phyloP scores from a whole-genome alignment of 2,797 vertebrate species.

The Arremon aurantiirostris region DNA sequence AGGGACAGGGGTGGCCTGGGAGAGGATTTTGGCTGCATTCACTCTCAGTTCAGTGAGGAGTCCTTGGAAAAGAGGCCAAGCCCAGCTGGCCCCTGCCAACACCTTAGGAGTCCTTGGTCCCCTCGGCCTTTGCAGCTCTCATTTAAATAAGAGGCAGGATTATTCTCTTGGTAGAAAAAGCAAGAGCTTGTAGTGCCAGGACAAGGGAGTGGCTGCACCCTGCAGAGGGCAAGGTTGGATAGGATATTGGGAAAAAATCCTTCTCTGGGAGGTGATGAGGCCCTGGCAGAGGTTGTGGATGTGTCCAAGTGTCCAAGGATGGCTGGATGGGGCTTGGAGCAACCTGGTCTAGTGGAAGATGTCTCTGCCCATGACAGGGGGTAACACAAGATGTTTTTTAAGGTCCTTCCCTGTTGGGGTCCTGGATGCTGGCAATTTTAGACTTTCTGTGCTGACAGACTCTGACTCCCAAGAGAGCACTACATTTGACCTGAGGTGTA shows the following conservation, averaged over 20 bases:
- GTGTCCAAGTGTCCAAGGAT: background rate
- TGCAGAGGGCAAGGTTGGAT: background rate
- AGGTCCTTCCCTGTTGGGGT: background rate
- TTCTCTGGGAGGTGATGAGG: background rate
- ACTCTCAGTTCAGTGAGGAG: background rate
- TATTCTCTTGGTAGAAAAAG: background rate
- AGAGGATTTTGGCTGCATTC: background rate
- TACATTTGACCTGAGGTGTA: background rate
- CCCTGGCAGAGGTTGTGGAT: background rate
- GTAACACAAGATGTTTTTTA: rapidly evolving
- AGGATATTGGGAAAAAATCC: background rate
- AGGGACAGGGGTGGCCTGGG: background rate
- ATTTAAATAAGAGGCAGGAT: background rate
- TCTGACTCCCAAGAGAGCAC: background rate
- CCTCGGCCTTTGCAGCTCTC: background rate
- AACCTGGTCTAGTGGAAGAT: background rate
- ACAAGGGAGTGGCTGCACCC: background rate
- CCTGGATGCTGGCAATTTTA: background rate
- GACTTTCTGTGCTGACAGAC: background rate
- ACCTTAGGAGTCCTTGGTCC: background rate
- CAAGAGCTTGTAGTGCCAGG: background rate
- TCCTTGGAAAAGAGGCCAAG: background rate
- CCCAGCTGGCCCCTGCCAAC: background rate
- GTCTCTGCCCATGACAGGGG: background rate
- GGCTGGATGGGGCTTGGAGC: background rate